Evolutionary conservation across 2,888 invertebrate genomes (phyloP).

Genomic region (Thelaira solivaga): DNA sequence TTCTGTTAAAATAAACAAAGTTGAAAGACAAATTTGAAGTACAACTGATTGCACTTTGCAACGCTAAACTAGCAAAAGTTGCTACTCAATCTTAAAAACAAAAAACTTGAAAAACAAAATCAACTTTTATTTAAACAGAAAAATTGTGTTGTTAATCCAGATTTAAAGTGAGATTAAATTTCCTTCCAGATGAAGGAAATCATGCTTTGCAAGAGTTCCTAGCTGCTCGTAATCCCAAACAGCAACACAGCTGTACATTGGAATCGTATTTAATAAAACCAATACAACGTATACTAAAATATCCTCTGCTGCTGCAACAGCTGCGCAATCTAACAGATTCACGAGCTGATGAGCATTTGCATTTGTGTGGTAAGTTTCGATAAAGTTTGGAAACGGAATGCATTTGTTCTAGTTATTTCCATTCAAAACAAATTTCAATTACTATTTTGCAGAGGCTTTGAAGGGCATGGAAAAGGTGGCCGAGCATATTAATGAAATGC

Average conservation of each 20-base stretch:
- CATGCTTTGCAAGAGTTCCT: slow-evolving; percentile 97
- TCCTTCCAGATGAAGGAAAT: slow-evolving; percentile 90
- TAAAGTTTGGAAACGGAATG: too few species aligned
- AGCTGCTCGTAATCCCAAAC: slow-evolving; percentile 94
- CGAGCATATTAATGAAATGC: slow-evolving; percentile 99
- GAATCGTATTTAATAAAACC: slow-evolving; percentile 99
- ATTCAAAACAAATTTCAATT: neutral
- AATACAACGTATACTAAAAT: slow-evolving; percentile 98
- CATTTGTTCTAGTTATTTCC: too few species aligned
- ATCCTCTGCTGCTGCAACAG: slow-evolving; percentile 95
- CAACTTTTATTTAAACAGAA: neutral
- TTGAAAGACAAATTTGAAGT: slow-evolving; percentile 25
- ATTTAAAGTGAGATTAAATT: neutral
- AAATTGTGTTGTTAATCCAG: neutral
- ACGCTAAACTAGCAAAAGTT: slow-evolving; percentile 10
- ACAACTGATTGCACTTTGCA: slow-evolving; percentile 36
- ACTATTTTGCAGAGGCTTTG: slow-evolving; percentile 86
- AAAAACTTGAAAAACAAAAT: neutral
- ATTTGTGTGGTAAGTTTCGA: slow-evolving; percentile 86
- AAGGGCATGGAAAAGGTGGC: slow-evolving; percentile 99
- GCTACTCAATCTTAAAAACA: neutral
- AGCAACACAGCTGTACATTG: slow-evolving; percentile 96
- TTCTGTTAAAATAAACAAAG: slow-evolving; percentile 12
- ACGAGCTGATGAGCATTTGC: slow-evolving; percentile 94
- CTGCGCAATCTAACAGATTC: slow-evolving; percentile 95